Evolutionary conservation across 2,797 vertebrate species (phyloP), one percentile per base, ranked within the genome.

Genomic region (Toxotes lorentzi): DNA sequence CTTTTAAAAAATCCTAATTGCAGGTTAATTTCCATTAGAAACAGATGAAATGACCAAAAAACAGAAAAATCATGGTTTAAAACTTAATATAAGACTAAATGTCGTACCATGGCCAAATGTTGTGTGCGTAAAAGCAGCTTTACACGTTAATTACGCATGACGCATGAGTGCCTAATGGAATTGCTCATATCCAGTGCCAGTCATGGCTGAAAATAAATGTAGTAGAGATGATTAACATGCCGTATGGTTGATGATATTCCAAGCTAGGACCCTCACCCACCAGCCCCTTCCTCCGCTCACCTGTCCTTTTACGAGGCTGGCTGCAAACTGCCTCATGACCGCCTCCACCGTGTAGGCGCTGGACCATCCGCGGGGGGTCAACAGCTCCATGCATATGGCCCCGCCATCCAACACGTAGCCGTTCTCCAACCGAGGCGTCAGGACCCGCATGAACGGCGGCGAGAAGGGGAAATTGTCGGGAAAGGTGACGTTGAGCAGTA

Each of bases 381-480:
- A 95, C 92, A 99, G 96, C 96, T 99, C 98, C 98, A 99, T 99
- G 96, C 98, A 99, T 93, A 99, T 99, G 93, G 98, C 98, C 60
- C 98, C 98, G 32, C 98, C 98, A 88, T 99, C 98, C 89, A 99
- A 95, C 88, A 99, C 98, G 92, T 99, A 99, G 95, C 98, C 98
- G 94, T 99, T 99, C 95, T 99, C 98, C 93, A 99, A 89, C 73
- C 98, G 95, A 66, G 98, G 98, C 86, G 97, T 99, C 57, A 99
- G 97, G 79, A 99, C 98, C 62, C 98, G 96, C 97, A 99, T 99
- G 95, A 99, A 99, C 59, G 98, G 98, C 58, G 98, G 98, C 60
- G 98, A 98, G 96, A 99, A 99, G 81, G 98, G 98, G 93, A 99
- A 99, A 95, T 99, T 99, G 86, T 99, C 98, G 51, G 98, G 98